Evolutionary conservation across 2,888 invertebrate species (phyloP).

Genomic region (Pegoplata infirma): DNA sequence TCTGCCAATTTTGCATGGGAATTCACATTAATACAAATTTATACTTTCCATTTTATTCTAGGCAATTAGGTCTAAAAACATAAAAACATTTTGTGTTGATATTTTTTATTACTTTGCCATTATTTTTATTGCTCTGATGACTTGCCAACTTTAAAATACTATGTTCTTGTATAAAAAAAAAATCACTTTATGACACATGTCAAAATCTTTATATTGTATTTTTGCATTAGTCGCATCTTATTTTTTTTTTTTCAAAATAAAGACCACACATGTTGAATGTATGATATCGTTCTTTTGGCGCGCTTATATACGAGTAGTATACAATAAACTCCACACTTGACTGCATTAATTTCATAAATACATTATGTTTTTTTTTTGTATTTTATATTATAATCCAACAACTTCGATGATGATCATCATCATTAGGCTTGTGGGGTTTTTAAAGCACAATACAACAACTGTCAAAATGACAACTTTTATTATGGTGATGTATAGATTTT

Average conservation of each 20-base stretch:
- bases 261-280: conserved; percentile 57
- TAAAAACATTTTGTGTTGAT: no score
- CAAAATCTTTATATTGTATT: conserved; percentile 40
- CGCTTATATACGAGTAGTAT: no score
- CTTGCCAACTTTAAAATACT: conserved; percentile 6
- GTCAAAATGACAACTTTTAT: conserved; percentile 51
- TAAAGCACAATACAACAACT: conserved; percentile 22
- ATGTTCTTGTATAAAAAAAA: conserved; percentile 8
- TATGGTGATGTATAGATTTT: conserved; percentile 32
- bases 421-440: conserved; percentile 24
- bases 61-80: no score
- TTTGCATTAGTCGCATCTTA: conserved; percentile 8
- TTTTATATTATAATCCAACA: background rate
- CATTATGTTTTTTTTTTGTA: background rate
- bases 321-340: conserved; percentile 53
- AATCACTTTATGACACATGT: conserved; percentile 50
- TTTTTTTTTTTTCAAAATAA: background rate
- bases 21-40: no score
- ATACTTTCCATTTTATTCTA: no score
- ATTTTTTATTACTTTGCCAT: background rate
- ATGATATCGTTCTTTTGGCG: conserved; percentile 28
- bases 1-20: no score
- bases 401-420: conserved; percentile 17
- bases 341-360: conserved; percentile 51
- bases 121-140: conserved; percentile 2